Evolutionary conservation across 2,888 invertebrate species (phyloP), one percentile per base, ranked within the genome.

Genomic region (Tetheella fluctuosa): DNA sequence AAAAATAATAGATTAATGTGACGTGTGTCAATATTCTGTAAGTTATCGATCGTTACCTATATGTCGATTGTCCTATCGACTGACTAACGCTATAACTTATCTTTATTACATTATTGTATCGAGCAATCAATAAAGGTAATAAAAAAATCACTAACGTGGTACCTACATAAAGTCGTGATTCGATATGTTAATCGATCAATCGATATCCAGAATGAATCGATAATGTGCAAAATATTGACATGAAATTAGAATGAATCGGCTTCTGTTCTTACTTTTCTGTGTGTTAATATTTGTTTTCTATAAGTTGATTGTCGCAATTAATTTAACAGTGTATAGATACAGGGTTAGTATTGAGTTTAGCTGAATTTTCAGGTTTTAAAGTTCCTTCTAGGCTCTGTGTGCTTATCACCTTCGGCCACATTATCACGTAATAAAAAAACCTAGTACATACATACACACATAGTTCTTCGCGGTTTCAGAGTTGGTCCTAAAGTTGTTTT

Each of bases 251-350:
- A 28, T 28, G 25, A 54, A 30, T 53, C 28, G 53, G 53, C 53
- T 53, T 53, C 28, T 28, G 23, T 53, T 53, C 23, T 53, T 53
- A 53, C 13, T 54, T 53, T 39, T 20, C 39, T 55, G 23, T 13
- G 8, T 61, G 52, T 62, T 61, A 62, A 63, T 66, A 58, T 20
- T 61, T 57, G 60, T 66, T 63, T 58, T 34, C 37, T 37, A 60
- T 59, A 23, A 53, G 53, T 56, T 59, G 52, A 17, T n/a, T 61
- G 62, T 64, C 62, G 65, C 64, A 61, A 58, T 48, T 60, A 57
- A 59, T 60, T 56, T 48, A 61, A 62, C 55, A 55, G 37, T 37
- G 34, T 37, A 20, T 1, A 15, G 6, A 55, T 20, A n/a, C n/a
- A n/a, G n/a, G n/a, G n/a, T n/a, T n/a, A n/a, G n/a, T n/a, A n/a